Evolutionary conservation across 2,888 invertebrate species (phyloP), one percentile per base, ranked within the genome.

Genomic region (Petrophora chlorosata): DNA sequence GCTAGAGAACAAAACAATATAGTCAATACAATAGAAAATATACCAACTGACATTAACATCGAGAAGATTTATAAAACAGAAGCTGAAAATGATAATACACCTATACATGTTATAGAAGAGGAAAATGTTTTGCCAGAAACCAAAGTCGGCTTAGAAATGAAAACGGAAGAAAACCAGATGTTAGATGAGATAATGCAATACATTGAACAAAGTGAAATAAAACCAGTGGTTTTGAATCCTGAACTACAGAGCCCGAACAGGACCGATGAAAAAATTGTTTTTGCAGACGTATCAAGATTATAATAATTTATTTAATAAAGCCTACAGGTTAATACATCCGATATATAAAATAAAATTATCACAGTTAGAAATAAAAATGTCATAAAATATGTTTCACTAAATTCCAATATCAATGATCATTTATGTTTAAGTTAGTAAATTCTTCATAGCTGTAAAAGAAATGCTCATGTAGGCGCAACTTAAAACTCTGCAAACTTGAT

Each of bases 101-200:
- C n/a, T n/a, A 33, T 48, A 28, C 17, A 33, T 57, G n/a, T n/a
- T n/a, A n/a, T n/a, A n/a, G 16, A 58, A 49, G 36, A 26, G 22
- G 62, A 63, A 38, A 56, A 56, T 39, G 46, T 43, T 10, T 45
- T 43, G 44, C 28, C n/a, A 12, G 34, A 46, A 10, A n/a, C 10
- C 33, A 36, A 53, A 12, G 39, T 30, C 23, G 46, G 19, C 17
- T 7, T 39, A n/a, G 47, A 39, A 38, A 33, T 33, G 5, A 49
- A 68, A 26, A 67, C 62, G 22, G 69, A 65, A 32, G 70, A 79
- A 43, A 73, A 66, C 33, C 75, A 82, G 47, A 85, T 90, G 82
- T 67, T 87, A 0, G 76, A 82, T n/a, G 89, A 88, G 69, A 87
- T 90, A 65, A 73, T 86, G 71, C 73, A 85, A 44, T 83, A 81